Percentiles rank a stretch among this genome's conserved stretches.
Conservation (phyloP, 2,797 vertebrate genomes). For the Meda fulgida region DNA sequence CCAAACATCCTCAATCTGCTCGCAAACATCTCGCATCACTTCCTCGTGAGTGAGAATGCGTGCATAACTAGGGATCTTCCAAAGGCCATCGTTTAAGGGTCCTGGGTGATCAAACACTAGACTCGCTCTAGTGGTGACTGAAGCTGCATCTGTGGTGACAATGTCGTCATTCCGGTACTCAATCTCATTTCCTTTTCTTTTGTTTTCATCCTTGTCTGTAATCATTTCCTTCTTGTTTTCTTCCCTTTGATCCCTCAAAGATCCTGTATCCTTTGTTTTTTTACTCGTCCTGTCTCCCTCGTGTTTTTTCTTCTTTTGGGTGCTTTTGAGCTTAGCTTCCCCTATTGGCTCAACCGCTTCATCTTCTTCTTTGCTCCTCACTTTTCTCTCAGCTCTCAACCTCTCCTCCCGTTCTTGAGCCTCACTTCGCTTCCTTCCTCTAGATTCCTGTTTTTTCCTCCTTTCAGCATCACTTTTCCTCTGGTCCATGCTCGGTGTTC, state of each 20-base stretch:
- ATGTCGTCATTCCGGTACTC: constrained; percentile 46
- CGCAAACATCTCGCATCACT: constrained; percentile 73
- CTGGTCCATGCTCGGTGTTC: constrained; percentile 51
- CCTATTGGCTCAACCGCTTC: constrained; percentile 49
- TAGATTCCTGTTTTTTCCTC: constrained; percentile 51
- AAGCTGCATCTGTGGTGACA: constrained; percentile 62
- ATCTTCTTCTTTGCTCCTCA: constrained; percentile 41
- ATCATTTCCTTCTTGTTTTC: constrained; percentile 63
- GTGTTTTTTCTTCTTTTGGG: constrained; percentile 43
- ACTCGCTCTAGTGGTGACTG: constrained; percentile 55
- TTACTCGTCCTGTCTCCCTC: constrained; percentile 57
- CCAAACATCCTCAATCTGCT: constrained; percentile 42
- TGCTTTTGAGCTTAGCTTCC: constrained; percentile 61
- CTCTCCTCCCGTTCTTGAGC: constrained; percentile 56
- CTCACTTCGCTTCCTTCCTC: constrained; percentile 58
- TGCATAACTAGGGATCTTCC: constrained; percentile 86
- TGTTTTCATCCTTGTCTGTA: constrained; percentile 51
- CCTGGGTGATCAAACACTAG: constrained; percentile 70
- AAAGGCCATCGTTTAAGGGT: constrained; percentile 83
- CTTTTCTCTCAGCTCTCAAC: constrained; percentile 60
- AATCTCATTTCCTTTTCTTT: constrained; percentile 58
- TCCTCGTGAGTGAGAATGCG: constrained; percentile 80
- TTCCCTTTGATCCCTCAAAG: constrained; percentile 50
- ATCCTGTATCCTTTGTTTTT: constrained; percentile 56
- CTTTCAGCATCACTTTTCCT: constrained; percentile 58